Evolutionary conservation across 2,113 vertebrate species (phyloP), one percentile per base, ranked within the genome.

Genomic region (Hydrolagus affinis): DNA sequence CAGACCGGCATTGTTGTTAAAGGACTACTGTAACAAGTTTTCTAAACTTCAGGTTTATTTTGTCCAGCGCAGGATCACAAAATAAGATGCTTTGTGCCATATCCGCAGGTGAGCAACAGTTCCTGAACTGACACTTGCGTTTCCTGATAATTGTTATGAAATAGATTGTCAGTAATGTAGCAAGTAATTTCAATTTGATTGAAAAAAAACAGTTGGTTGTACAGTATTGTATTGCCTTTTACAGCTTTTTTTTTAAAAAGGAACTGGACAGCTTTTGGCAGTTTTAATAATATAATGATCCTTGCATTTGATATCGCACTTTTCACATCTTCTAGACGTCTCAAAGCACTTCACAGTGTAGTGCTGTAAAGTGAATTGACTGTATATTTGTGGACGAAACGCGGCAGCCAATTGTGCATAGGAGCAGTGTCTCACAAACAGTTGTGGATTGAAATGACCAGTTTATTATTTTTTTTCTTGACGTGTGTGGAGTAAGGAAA

Each of bases 21-120:
- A 93, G 88, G 88, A 32, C 77, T 30, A 66, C 19, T 64, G 25
- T 28, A 66, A 25, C 19, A 56, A 30, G 60, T 68, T 80, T 64
- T 23, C 66, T 15, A 28, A 17, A 83, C 60, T 83, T 83, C 25
- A 66, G 62, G 28, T 64, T 83, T 83, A 66, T 30, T 83, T 66
- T 89, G 71, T 86, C 86, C 86, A 85, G 68, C 44, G 85, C 86
- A 88, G 88, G 87, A 86, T 89, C 89, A 70, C 72, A 70, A 76
- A 88, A 90, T 87, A 89, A 92, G 72, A 92, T 94, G 92, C 90
- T 92, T 90, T 94, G 92, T 72, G 87, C 93, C 90, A 92, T 88
- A 87, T 92, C 92, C 87, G 88, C 88, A 92, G 92, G 92, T 95
- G 90, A 94, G 91, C 85, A 83, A 14, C n/a, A 68, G 28, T 83